phyloP scores from a whole-genome alignment of 2,888 invertebrate species.

The Agonopterix subpropinquella region DNA sequence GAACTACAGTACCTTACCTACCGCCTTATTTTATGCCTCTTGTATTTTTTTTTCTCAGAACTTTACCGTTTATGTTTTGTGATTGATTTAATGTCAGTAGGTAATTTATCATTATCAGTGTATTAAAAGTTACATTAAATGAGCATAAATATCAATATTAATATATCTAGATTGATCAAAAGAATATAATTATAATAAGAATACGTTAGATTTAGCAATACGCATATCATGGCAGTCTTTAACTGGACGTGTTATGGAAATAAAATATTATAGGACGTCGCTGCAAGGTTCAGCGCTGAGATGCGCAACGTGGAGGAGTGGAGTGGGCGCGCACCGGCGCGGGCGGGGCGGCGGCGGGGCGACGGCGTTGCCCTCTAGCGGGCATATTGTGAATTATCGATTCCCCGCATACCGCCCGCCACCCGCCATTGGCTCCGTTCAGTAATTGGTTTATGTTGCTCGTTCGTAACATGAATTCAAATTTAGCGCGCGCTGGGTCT shows the following conservation, averaged over 20 bases:
- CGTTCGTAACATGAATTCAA: slow-evolving; percentile 72
- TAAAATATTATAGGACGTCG: slow-evolving; percentile 24
- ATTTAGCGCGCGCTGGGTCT: slow-evolving; percentile 64
- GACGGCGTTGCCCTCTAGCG: slow-evolving; percentile 69
- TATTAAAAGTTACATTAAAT: too few species aligned
- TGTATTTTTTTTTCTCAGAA: too few species aligned
- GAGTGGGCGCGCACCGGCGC: slow-evolving; percentile 64
- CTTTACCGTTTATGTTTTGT: too few species aligned
- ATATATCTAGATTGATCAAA: too few species aligned
- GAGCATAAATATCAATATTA: too few species aligned
- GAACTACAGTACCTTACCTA: too few species aligned
- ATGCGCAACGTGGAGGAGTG: slow-evolving; percentile 70
- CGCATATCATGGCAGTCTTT: too few species aligned
- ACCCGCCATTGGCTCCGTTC: slow-evolving; percentile 64
- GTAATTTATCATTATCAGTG: too few species aligned
- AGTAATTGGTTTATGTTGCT: slow-evolving; percentile 71
- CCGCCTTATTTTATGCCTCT: too few species aligned
- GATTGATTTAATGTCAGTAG: too few species aligned
- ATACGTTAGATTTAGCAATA: not conserved
- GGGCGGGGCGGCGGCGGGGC: slow-evolving; percentile 20
- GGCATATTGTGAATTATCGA: slow-evolving; percentile 73
- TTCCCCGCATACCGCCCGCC: slow-evolving; percentile 51
- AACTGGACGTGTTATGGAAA: too few species aligned
- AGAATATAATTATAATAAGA: too few species aligned
- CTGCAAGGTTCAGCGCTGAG: slow-evolving; percentile 47